Percentiles rank a stretch among this genome's conserved stretches.
These are phyloP conservation scores for Allacma fusca DNA, from an alignment of 2,888 invertebrate species.

Conservation along the genomic window DNA sequence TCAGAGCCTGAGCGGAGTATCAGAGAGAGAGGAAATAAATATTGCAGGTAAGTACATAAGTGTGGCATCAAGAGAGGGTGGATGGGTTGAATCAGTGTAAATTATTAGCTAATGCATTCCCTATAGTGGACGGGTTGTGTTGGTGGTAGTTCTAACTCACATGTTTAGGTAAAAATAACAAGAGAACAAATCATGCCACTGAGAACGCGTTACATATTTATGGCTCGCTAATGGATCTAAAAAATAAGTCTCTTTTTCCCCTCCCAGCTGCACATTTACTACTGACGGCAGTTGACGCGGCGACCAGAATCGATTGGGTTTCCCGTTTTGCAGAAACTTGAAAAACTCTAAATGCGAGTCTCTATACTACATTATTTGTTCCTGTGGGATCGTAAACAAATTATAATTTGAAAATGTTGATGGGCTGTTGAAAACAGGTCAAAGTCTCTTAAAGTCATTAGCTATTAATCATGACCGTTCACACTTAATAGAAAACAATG, in stretches of 20 bases:
- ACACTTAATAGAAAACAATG: not conserved
- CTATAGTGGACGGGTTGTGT: too few relatives aligned
- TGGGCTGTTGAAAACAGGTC: not conserved
- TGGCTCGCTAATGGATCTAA: conserved; percentile 6
- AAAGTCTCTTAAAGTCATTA: not conserved
- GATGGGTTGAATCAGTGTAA: too few relatives aligned
- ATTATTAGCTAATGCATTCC: too few relatives aligned
- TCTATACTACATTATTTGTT: too few relatives aligned
- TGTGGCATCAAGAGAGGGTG: too few relatives aligned
- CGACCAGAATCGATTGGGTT: too few relatives aligned
- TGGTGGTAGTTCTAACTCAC: not conserved
- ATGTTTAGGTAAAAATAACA: not conserved
- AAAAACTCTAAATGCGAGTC: too few relatives aligned
- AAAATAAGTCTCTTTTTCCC: not conserved
- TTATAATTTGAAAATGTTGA: not conserved
- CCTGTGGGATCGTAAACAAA: too few relatives aligned
- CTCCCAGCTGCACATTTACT: not conserved
- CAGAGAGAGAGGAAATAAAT: too few relatives aligned
- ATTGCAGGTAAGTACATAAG: too few relatives aligned
- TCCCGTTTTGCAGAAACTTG: too few relatives aligned
- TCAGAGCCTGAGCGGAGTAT: too few relatives aligned
- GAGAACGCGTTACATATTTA: not conserved
- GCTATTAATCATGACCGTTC: not conserved
- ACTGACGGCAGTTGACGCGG: not conserved
- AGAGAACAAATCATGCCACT: not conserved